phyloP scores from a whole-genome alignment of 35 echinoderm and acorn worm species.

The Apostichopus japonicus region DNA sequence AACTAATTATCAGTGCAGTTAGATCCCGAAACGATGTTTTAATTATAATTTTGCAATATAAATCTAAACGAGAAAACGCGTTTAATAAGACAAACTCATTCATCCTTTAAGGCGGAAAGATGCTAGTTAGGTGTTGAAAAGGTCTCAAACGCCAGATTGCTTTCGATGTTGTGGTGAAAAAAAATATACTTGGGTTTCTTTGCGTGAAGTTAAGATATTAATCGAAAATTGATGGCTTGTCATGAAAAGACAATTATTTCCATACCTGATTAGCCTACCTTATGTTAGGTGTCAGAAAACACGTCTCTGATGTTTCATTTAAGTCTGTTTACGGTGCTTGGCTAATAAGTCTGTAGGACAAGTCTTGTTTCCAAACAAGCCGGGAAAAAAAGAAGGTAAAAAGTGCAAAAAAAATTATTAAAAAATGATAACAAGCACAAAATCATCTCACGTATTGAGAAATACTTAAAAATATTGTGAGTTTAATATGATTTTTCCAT shows the following conservation, averaged over 20 bases:
- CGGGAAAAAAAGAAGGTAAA: not conserved
- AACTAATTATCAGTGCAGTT: constrained; percentile 5
- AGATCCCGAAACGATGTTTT: not conserved
- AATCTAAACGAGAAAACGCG: not conserved
- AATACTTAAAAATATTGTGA: not conserved
- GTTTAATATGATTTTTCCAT: too few species aligned
- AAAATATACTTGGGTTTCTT: not conserved
- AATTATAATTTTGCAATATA: constrained; percentile 10
- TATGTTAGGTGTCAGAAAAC: constrained; percentile 40
- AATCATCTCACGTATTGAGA: not conserved
- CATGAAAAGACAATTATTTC: constrained; percentile 52
- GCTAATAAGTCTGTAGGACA: constrained; percentile 13
- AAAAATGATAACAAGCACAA: not conserved
- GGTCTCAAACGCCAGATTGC: not conserved
- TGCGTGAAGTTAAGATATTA: not conserved
- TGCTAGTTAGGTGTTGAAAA: not conserved
- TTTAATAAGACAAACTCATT: constrained; percentile 11
- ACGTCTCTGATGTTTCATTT: not conserved
- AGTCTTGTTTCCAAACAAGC: not conserved
- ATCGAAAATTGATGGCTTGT: constrained; percentile 16
- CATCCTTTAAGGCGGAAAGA: not conserved
- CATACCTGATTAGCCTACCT: constrained; percentile 46
- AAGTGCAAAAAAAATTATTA: not conserved
- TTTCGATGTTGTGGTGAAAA: not conserved
- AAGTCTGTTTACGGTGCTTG: not conserved